These are phyloP conservation scores for Doris montereyensis DNA, from an alignment of 2,888 invertebrate genomes.

Conservation along the genomic window DNA sequence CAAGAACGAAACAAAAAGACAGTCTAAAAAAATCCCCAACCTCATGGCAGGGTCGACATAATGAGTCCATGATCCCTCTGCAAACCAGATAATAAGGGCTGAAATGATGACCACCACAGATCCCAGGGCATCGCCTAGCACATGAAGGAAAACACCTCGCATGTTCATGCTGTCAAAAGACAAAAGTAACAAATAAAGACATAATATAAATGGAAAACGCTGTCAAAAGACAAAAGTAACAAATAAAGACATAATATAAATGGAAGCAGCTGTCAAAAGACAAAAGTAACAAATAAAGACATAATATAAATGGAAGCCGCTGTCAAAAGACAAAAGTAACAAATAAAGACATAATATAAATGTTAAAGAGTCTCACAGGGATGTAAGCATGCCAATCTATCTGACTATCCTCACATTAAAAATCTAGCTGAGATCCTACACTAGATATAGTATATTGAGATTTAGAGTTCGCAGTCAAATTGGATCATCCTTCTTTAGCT, in stretches of 20 bases:
- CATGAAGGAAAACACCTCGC: conserved; percentile 99
- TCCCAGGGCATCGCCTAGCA: conserved; percentile 96
- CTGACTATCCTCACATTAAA: no score
- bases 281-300: neutral
- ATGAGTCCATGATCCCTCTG: conserved; percentile 79
- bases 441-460: no score
- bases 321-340: conserved; percentile 28
- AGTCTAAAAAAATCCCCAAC: conserved; percentile 51
- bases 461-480: no score
- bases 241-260: neutral
- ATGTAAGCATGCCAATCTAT: no score
- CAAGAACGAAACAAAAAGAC: neutral
- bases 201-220: conserved; percentile 7
- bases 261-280: neutral
- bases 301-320: neutral
- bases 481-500: no score
- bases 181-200: conserved; percentile 53
- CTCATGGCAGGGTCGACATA: conserved; percentile 94
- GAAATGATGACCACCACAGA: conserved; percentile 92
- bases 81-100: conserved; percentile 80
- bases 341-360: conserved; percentile 43
- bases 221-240: neutral
- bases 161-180: conserved; percentile 94
- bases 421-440: no score
- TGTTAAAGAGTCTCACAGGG: neutral